Evolutionary conservation across 1,140 invertebrate species (phyloP), one percentile per base, ranked within the genome.

Genomic region (Geopemphigus sp.): DNA sequence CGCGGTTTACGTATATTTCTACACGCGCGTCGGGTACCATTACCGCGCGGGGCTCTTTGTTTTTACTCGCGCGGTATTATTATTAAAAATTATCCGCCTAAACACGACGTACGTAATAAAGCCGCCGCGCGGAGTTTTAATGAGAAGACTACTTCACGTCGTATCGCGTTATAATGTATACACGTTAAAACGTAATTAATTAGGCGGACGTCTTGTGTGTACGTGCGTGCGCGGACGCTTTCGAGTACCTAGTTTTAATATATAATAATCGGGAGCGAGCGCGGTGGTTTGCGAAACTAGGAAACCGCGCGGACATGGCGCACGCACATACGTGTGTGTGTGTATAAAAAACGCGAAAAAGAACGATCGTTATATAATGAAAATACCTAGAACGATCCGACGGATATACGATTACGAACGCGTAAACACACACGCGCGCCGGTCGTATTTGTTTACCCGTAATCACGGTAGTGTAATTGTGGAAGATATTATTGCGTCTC

Each of bases 261-360:
- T 29, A 29, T 72, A 24, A 50, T 68, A 14, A 6, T 56, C 10
- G 17, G n/a, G n/a, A n/a, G n/a, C n/a, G n/a, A n/a, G n/a, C n/a
- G n/a, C 24, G 8, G 53, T n/a, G 24, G 50, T 29, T 74, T 74
- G 72, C 72, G 72, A 74, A 74, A 74, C 54, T 74, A 74, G 72
- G 54, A 74, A 74, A 74, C 54, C 19, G 50, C 5, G 50, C 24
- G 19, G 24, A 47, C n/a, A 29, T 17, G 47, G 68, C 24, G 17
- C 61, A 64, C 11, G n/a, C n/a, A n/a, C n/a, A n/a, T n/a, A n/a
- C n/a, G n/a, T n/a, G n/a, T n/a, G n/a, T n/a, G n/a, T n/a, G n/a
- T n/a, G n/a, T n/a, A n/a, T 39, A 47, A 47, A 66, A 66, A 47
- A 66, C 19, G 22, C 45, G 45, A 45, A 45, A n/a, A 68, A 68